These are phyloP conservation scores for Listrodromus nycthemerus DNA, from an alignment of 2,888 invertebrate species.

Conservation along the genomic window DNA sequence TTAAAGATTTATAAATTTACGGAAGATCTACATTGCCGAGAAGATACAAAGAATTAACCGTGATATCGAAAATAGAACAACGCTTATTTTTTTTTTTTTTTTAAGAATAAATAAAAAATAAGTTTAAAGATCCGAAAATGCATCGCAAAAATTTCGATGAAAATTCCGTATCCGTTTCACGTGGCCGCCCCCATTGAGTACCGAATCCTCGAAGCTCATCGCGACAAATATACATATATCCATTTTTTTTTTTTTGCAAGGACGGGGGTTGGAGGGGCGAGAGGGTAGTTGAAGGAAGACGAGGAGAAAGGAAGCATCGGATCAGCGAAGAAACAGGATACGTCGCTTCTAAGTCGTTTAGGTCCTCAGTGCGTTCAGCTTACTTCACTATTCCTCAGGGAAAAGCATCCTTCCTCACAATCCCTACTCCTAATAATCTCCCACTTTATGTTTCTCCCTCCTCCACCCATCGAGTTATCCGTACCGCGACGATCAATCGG, in stretches of 20 bases:
- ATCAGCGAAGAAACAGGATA: constrained; percentile 80
- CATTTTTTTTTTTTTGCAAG: no score
- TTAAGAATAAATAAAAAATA: no score
- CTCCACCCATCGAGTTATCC: constrained; percentile 50
- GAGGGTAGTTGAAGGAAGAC: constrained; percentile 16
- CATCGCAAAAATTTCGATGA: no score
- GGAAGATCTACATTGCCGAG: no score
- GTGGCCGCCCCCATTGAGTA: no score
- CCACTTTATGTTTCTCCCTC: constrained; percentile 49
- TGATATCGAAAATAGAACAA: no score
- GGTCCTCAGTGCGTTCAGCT: constrained; percentile 81
- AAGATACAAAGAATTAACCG: no score
- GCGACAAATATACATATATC: no score
- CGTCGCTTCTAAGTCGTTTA: constrained; percentile 82
- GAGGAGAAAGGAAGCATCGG: constrained; percentile 51
- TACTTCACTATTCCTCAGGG: constrained; percentile 59
- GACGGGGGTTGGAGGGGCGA: not conserved
- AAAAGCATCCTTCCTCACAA: constrained; percentile 27
- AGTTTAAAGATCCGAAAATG: no score
- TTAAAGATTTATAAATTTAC: not conserved
- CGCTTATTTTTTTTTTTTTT: no score
- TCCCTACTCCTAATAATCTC: constrained; percentile 73
- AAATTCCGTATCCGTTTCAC: no score
- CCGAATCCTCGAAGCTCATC: no score
- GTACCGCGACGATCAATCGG: constrained; percentile 75